Percentiles rank a stretch among this genome's conserved stretches.
phyloP scores from a whole-genome alignment of 92 coral and sea anemone species.

The Porites lobata region DNA sequence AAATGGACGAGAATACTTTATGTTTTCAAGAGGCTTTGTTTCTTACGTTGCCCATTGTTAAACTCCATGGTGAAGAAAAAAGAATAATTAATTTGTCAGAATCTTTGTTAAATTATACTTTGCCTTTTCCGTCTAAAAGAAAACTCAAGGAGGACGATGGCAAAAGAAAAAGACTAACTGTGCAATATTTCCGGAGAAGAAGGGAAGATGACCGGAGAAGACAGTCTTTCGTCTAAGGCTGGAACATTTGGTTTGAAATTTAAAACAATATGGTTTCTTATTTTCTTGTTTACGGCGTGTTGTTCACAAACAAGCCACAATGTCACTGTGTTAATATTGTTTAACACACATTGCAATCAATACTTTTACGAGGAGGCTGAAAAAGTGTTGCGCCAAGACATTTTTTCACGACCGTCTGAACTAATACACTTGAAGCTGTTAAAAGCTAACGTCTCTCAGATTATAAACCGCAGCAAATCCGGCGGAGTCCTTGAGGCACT shows the following conservation, averaged over 20 bases:
- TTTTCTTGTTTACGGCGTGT: not conserved
- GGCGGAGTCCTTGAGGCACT: constrained; percentile 8
- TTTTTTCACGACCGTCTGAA: constrained; percentile 16
- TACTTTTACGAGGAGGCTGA: not conserved
- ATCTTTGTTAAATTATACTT: too few species aligned
- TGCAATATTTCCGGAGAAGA: too few species aligned
- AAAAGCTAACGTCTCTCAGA: not conserved
- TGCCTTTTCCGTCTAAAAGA: too few species aligned
- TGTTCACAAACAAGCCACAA: constrained; percentile 17
- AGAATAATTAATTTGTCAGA: too few species aligned
- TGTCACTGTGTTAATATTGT: constrained; percentile 4
- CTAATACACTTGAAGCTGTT: constrained; percentile 2
- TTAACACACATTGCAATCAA: not conserved
- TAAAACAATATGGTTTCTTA: not conserved
- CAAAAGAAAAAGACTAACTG: too few species aligned
- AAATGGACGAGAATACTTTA: not conserved
- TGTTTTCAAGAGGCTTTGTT: too few species aligned
- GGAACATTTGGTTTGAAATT: not conserved
- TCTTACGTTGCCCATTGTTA: not conserved
- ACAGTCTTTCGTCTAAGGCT: not conserved
- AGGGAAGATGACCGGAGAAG: not conserved
- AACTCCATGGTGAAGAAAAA: not conserved
- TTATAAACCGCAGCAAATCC: not conserved
- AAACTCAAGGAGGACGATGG: too few species aligned
- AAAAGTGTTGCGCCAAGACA: constrained; percentile 6